phyloP scores from a whole-genome alignment of 2,797 vertebrate genomes.

The Meda fulgida region DNA sequence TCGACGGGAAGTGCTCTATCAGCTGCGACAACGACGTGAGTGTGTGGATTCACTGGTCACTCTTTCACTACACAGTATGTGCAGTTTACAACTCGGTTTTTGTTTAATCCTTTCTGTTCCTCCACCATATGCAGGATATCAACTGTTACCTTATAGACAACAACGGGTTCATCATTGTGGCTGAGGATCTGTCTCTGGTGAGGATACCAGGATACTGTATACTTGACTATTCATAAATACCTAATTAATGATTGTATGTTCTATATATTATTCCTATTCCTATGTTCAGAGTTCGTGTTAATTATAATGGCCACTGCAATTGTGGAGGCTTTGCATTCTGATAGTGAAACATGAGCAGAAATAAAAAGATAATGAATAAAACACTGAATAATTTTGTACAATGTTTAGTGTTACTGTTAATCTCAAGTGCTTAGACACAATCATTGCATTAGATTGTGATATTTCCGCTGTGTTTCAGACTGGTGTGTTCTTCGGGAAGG shows the following conservation, averaged over 20 bases:
- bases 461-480: slow-evolving; percentile 77
- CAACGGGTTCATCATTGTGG: slow-evolving; percentile 89
- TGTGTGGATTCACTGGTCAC: slow-evolving; percentile 27
- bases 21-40: slow-evolving; percentile 96
- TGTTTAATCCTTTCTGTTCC: neutral
- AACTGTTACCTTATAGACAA: slow-evolving; percentile 91
- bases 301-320: neutral
- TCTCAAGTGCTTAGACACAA: neutral
- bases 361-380: neutral
- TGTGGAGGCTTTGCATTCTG: neutral
- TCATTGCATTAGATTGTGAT: neutral
- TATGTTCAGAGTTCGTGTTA: neutral
- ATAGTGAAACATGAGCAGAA: neutral
- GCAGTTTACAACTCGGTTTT: neutral
- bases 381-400: neutral
- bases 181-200: slow-evolving; percentile 86
- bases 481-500: slow-evolving; percentile 93
- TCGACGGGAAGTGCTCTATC: slow-evolving; percentile 94
- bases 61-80: neutral
- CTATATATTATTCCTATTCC: neutral
- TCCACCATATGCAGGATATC: slow-evolving; percentile 74
- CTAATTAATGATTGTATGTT: neutral
- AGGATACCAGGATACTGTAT: too few species aligned
- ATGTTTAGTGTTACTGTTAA: neutral
- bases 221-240: neutral